A percentile compares a stretch with the other conserved stretches of the same genome.
These are phyloP conservation scores for Microcebus tavaratra DNA, from an alignment of 2,113 vertebrate genomes.

Conservation along the genomic window DNA sequence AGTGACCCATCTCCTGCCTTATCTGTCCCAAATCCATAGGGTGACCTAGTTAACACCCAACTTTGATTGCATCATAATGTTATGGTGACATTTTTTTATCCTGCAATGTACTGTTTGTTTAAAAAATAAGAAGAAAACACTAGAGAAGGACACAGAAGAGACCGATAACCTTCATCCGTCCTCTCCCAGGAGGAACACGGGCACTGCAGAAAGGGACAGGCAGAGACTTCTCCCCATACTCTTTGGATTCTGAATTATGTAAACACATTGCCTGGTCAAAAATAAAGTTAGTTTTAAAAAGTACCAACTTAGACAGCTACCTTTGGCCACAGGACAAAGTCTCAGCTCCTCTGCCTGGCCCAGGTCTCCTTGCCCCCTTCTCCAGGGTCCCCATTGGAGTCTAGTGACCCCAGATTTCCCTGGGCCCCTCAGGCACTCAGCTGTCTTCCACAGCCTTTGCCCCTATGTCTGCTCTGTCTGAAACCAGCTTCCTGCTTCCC, in stretches of 20 bases:
- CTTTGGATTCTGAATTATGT: neutral
- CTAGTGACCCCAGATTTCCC: neutral
- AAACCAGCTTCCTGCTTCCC: neutral
- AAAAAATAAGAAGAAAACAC: neutral
- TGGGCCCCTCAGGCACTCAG: neutral
- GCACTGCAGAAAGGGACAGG: neutral
- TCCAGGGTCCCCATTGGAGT: neutral
- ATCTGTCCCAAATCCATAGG: neutral
- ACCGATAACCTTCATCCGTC: neutral
- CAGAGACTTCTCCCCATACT: neutral
- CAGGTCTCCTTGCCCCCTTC: neutral
- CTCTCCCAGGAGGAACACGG: neutral
- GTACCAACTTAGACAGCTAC: neutral
- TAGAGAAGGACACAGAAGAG: neutral
- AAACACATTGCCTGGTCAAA: neutral
- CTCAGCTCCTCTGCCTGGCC: neutral
- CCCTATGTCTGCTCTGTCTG: neutral
- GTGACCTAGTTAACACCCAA: neutral
- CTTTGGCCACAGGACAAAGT: neutral
- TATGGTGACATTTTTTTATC: neutral
- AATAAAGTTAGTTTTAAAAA: neutral
- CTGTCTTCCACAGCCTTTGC: neutral
- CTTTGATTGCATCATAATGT: neutral
- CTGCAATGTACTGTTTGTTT: neutral
- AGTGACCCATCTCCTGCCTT: accelerated